These are phyloP conservation scores for Vanessa atalanta DNA, from an alignment of 1,140 invertebrate species.

Conservation along the genomic window DNA sequence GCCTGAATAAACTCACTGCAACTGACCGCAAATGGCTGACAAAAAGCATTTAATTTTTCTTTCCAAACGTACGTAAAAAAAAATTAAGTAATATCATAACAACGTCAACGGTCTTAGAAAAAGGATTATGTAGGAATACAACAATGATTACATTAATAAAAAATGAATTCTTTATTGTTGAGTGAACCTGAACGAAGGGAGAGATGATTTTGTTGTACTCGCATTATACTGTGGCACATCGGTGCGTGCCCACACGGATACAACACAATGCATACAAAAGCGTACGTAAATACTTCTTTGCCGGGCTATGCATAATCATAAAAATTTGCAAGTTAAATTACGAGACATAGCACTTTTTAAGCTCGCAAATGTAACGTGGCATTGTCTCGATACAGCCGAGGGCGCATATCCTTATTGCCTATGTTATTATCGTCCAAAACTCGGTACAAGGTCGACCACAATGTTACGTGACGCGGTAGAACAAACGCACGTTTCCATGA, in stretches of 20 bases:
- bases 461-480: slow-evolving; percentile 44
- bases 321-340: slow-evolving; percentile 74
- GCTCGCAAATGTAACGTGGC: slow-evolving; percentile 62
- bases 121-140: not conserved
- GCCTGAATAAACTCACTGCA: slow-evolving; percentile 48
- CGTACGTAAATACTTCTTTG: slow-evolving; percentile 72
- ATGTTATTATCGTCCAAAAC: slow-evolving; percentile 49
- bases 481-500: slow-evolving; percentile 38
- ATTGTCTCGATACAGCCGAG: slow-evolving; percentile 61
- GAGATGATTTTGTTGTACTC: slow-evolving; percentile 44
- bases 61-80: not conserved
- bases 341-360: slow-evolving; percentile 65
- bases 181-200: slow-evolving; percentile 56
- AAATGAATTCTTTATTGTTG: slow-evolving; percentile 48
- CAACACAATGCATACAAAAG: slow-evolving; percentile 67
- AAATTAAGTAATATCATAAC: not conserved
- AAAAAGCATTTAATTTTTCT: slow-evolving; percentile 25
- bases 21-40: slow-evolving; percentile 33
- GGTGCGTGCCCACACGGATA: slow-evolving; percentile 61
- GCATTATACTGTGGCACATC: slow-evolving; percentile 49
- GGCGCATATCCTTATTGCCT: slow-evolving; percentile 34
- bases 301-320: slow-evolving; percentile 69
- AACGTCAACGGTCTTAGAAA: too few species aligned
- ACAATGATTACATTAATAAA: slow-evolving; percentile 38
- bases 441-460: slow-evolving; percentile 60